These are phyloP conservation scores for Iselma pallidipennis DNA, from an alignment of 2,888 invertebrate species.

Conservation along the genomic window DNA sequence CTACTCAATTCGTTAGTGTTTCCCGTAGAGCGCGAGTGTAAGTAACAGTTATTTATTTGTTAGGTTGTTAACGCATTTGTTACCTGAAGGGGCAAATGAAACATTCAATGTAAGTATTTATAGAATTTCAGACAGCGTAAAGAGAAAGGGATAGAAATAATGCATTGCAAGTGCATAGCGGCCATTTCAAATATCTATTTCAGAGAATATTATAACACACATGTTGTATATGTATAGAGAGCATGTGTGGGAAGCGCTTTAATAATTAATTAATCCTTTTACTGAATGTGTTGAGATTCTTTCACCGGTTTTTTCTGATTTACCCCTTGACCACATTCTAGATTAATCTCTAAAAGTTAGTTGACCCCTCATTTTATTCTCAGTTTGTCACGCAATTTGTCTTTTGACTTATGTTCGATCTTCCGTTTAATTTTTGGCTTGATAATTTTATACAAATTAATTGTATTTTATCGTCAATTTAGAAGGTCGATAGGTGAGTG, in stretches of 20 bases:
- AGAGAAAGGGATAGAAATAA: neutral
- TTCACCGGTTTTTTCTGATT: neutral
- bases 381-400: too few relatives aligned
- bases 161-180: neutral
- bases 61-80: slow-evolving; percentile 5
- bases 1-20: neutral
- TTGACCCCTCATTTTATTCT: too few relatives aligned
- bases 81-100: slow-evolving; percentile 3
- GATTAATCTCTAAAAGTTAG: too few relatives aligned
- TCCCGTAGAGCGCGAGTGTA: neutral
- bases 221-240: neutral
- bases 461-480: too few relatives aligned
- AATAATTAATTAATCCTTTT: neutral
- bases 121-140: neutral
- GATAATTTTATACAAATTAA: too few relatives aligned
- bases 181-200: neutral
- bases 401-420: too few relatives aligned
- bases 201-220: neutral
- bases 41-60: slow-evolving; percentile 2
- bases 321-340: neutral
- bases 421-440: too few relatives aligned
- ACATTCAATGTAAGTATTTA: neutral
- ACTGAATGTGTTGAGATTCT: neutral
- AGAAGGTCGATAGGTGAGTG: too few relatives aligned
- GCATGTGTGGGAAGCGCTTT: slow-evolving; percentile 2